Evolutionary conservation across 2,113 vertebrate species (phyloP), one percentile per base, ranked within the genome.

Genomic region (Acinonyx jubatus): DNA sequence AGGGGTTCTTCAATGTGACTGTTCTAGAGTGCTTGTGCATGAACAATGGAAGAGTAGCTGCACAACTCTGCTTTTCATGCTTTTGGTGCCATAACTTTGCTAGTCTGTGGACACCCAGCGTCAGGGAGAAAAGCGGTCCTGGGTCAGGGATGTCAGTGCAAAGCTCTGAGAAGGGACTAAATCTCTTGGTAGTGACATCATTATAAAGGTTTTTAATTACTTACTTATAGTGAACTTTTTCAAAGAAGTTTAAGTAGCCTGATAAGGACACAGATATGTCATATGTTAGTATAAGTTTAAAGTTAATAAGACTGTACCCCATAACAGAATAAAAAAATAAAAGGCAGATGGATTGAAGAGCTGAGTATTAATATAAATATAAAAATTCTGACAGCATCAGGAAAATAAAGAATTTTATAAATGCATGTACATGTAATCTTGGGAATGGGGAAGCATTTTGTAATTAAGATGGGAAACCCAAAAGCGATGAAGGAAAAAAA

Each of bases 401-500:
- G 96, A 74, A 94, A 55, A 69, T 76, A 91, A 84, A 88, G 11
- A 90, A n/a, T 83, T 92, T 95, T 79, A 73, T 23, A 82, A 0
- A 38, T 36, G 29, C 25, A 33, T 6, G 0, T 12, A 27, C 8
- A 16, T 3, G 27, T 88, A n/a, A 76, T 73, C 33, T 91, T 90
- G 36, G 19, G 38, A 78, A 29, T 38, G 33, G 23, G 41, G 21
- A 81, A 85, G 84, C 2, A 29, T 76, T 96, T 91, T 38, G 25
- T 83, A 71, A 84, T 95, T 82, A 89, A 97, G 69, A 85, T 5
- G 14, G 52, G 73, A 89, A 83, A 74, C 52, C 15, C 19, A 92
- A 92, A 94, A 82, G 9, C 61, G 55, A 16, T 89, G 48, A 97
- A 81, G n/a, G 27, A 52, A 95, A 93, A 92, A 91, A 27, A 80